These are phyloP conservation scores for Sarotherodon lohbergeri DNA, from an alignment of 2,113 vertebrate genomes.

Conservation along the genomic window DNA sequence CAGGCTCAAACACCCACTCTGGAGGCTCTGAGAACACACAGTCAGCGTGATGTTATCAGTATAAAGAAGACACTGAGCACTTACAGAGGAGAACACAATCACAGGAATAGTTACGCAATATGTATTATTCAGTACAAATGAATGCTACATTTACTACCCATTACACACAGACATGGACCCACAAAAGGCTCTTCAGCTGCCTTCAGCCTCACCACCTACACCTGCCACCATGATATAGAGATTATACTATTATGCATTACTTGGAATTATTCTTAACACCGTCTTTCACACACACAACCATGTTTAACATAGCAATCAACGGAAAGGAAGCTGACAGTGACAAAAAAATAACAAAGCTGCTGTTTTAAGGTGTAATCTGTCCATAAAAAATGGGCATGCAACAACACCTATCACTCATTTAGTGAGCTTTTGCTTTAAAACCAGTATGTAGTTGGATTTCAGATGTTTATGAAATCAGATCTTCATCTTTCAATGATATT, in stretches of 20 bases:
- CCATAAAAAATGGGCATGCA: not conserved
- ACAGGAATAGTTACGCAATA: not conserved
- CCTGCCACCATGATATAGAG: not conserved
- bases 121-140: not conserved
- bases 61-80: not conserved
- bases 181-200: not conserved
- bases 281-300: not conserved
- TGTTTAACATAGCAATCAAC: not conserved
- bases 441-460: not conserved
- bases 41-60: not conserved
- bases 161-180: not conserved
- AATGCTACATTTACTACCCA: not conserved
- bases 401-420: not conserved
- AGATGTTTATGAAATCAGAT: not conserved
- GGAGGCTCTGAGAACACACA: conserved; percentile 81
- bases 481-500: not conserved
- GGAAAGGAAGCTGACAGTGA: not conserved
- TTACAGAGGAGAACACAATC: not conserved
- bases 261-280: not conserved
- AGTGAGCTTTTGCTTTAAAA: not conserved
- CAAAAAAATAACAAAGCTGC: not conserved
- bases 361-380: not conserved
- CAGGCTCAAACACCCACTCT: conserved; percentile 79
- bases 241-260: not conserved
- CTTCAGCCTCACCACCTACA: not conserved